Percentiles rank a stretch among this genome's conserved stretches.
Evolutionary conservation across 35 echinoderm and acorn worm species (phyloP).

Genomic region (Diadema setosum): DNA sequence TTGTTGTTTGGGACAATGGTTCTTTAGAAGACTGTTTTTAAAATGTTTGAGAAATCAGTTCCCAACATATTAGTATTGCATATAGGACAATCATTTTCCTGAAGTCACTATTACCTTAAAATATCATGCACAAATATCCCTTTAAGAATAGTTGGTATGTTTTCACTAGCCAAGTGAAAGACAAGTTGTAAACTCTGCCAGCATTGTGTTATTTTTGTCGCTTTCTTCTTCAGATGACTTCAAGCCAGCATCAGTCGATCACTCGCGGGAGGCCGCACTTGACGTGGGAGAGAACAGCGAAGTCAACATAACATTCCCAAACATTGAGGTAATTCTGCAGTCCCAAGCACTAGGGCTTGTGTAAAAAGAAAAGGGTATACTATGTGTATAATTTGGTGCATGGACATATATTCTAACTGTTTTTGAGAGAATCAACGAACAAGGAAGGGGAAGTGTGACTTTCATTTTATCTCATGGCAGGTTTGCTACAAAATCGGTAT

Average conservation of each 20-base stretch:
- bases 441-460: no score
- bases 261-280: slow-evolving; percentile 72
- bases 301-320: slow-evolving; percentile 85
- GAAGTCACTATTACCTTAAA: neutral
- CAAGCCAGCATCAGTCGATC: slow-evolving; percentile 90
- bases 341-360: no score
- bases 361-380: no score
- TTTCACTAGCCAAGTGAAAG: no score
- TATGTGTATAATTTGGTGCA: no score
- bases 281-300: slow-evolving; percentile 72
- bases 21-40: no score
- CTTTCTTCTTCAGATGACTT: slow-evolving; percentile 81
- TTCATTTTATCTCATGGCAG: no score
- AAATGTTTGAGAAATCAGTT: neutral
- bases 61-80: neutral
- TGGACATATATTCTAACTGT: no score
- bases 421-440: no score
- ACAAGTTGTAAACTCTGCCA: neutral
- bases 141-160: neutral
- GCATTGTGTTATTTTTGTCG: no score
- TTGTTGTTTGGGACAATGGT: no score
- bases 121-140: neutral
- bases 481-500: no score
- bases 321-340: slow-evolving; percentile 64
- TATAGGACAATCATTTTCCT: neutral